These are phyloP conservation scores for Julus scandinavius DNA, from an alignment of 2,888 invertebrate species.

Conservation along the genomic window DNA sequence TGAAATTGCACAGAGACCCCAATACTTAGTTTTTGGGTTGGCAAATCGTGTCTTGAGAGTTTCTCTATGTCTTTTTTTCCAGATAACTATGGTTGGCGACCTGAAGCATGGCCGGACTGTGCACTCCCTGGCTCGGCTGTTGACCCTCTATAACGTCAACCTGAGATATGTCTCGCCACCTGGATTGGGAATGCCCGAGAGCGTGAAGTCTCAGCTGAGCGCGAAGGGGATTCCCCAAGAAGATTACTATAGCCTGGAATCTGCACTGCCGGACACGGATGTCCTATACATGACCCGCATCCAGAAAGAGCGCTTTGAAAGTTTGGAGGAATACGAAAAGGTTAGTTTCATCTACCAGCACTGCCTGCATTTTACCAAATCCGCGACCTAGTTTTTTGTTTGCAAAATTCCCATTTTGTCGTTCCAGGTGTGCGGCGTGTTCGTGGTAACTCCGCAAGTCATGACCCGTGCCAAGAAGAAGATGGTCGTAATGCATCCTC, in stretches of 20 bases:
- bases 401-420: not conserved
- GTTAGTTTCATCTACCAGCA: constrained; percentile 68
- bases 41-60: not conserved
- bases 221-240: constrained; percentile 76
- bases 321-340: constrained; percentile 84
- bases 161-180: constrained; percentile 91
- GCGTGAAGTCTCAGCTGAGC: constrained; percentile 81
- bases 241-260: constrained; percentile 73
- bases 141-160: constrained; percentile 94
- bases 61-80: constrained; percentile 55
- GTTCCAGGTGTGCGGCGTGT: constrained; percentile 81
- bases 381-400: not conserved
- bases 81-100: constrained; percentile 97
- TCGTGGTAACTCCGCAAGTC: constrained; percentile 91
- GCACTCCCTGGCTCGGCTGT: constrained; percentile 92
- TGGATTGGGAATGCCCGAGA: constrained; percentile 89
- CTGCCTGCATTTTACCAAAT: not conserved
- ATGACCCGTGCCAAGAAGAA: constrained; percentile 94
- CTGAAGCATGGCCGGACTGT: constrained; percentile 98
- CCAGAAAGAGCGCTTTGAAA: constrained; percentile 90
- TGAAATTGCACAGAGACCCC: no score
- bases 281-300: constrained; percentile 99
- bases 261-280: constrained; percentile 91
- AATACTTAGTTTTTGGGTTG: no score
- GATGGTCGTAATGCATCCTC: constrained; percentile 97